Evolutionary conservation across 2,113 vertebrate species (phyloP), one percentile per base, ranked within the genome.

Genomic region (Indicator indicator): DNA sequence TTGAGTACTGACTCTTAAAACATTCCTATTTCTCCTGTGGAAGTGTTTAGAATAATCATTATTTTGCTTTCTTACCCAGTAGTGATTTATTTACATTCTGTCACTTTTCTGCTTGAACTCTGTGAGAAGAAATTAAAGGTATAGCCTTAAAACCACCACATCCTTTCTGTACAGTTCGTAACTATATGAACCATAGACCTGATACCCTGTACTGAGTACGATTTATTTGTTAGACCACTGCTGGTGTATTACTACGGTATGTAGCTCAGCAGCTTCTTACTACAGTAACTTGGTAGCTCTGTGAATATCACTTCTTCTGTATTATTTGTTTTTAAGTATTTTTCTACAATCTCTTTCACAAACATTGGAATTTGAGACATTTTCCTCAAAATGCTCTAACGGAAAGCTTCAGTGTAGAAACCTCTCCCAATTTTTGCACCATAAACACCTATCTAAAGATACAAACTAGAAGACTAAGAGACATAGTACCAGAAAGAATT

Each of bases 121-220:
- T 36, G 36, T 36, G 36, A 36, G 36, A 36, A 36, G 36, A 36
- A 36, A 36, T 36, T 36, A 36, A 36, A 36, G 36, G 36, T 36
- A 36, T 36, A 36, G 36, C 36, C 36, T 36, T 36, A 36, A 36
- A 36, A 36, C 36, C 36, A 36, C 36, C 36, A 36, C 8, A 24
- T 81, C 14, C 13, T 68, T 63, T 64, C 36, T 58, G 32, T 63
- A 32, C 20, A 54, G 14, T 40, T 68, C 54, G 13, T 56, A 10
- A 67, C 16, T 50, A 7, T 9, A 38, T 26, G 11, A 83, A 42
- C 2, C 2, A 36, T 21, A 73, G 7, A 46, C 48, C 24, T 42
- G 14, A 40, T 46, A 32, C 12, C 40, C 19, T 40, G 17, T 18
- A 28, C 4, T 0, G 0, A 72, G 4, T 63, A 28, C 9, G 9